phyloP scores from a whole-genome alignment of 2,797 vertebrate species.

The Cynopterus sphinx region DNA sequence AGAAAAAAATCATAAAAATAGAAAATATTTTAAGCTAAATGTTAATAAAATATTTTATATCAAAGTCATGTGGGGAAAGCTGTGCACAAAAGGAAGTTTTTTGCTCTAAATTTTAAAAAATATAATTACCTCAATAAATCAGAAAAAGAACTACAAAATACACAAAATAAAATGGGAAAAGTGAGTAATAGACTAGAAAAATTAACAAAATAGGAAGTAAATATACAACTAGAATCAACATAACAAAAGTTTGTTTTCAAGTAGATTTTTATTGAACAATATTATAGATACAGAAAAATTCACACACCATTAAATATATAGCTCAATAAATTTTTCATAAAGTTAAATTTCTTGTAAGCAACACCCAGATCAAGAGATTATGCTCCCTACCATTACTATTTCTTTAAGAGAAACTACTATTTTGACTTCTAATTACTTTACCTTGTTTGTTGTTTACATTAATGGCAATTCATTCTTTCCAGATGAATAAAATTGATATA shows the following conservation, averaged over 20 bases:
- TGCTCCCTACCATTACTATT: neutral
- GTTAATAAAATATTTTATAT: neutral
- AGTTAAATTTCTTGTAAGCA: neutral
- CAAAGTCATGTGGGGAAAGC: neutral
- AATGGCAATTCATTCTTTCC: neutral
- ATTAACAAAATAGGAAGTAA: neutral
- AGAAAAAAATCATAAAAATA: neutral
- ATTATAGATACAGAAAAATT: neutral
- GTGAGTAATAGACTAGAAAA: neutral
- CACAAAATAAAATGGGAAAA: neutral
- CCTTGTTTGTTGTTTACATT: neutral
- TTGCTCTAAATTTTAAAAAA: neutral
- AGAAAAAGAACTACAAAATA: neutral
- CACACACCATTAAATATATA: neutral
- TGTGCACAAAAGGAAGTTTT: neutral
- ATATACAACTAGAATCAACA: neutral
- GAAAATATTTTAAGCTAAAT: neutral
- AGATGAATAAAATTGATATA: neutral
- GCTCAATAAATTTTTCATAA: neutral
- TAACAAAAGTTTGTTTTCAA: neutral
- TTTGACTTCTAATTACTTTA: neutral
- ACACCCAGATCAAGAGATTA: neutral
- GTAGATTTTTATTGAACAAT: neutral
- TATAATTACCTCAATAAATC: neutral
- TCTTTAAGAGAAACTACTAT: neutral